phyloP scores from a whole-genome alignment of 1,140 invertebrate species.

The Drosophila persimilis region DNA sequence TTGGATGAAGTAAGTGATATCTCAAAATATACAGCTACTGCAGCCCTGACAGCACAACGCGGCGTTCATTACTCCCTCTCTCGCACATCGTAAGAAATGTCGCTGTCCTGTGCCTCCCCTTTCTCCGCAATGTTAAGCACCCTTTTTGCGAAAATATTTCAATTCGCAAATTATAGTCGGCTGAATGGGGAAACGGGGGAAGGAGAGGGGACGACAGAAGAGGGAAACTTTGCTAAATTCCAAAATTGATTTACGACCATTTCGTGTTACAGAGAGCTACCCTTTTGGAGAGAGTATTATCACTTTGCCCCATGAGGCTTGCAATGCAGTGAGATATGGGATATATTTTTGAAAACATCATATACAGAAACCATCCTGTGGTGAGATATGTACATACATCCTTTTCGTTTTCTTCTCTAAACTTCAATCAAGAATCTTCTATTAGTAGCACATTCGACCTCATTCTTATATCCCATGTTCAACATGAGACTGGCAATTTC shows the following conservation, averaged over 20 bases:
- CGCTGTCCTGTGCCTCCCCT: background rate
- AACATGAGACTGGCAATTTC: too few relatives aligned
- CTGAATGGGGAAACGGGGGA: background rate
- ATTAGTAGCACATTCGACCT: too few relatives aligned
- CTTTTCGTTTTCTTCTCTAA: too few relatives aligned
- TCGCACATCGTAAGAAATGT: slow-evolving; percentile 40
- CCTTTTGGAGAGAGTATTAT: slow-evolving; percentile 14
- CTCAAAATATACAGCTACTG: background rate
- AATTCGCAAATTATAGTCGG: slow-evolving; percentile 15
- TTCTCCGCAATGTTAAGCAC: slow-evolving; percentile 29
- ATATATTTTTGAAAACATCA: too few relatives aligned
- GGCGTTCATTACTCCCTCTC: slow-evolving; percentile 16
- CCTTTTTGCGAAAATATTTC: slow-evolving; percentile 39
- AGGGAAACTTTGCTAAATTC: slow-evolving; percentile 29
- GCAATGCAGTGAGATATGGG: too few relatives aligned
- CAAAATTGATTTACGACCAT: slow-evolving; percentile 75
- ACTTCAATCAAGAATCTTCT: too few relatives aligned
- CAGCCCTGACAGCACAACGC: slow-evolving; percentile 5
- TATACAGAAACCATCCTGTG: background rate
- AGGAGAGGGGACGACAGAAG: background rate
- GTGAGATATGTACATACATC: too few relatives aligned
- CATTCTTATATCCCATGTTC: too few relatives aligned
- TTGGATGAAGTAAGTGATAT: too few relatives aligned
- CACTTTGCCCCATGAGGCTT: background rate
- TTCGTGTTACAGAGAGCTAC: slow-evolving; percentile 38